phyloP scores from a whole-genome alignment of 2,888 invertebrate species.

The Acanthosoma haemorrhoidale region DNA sequence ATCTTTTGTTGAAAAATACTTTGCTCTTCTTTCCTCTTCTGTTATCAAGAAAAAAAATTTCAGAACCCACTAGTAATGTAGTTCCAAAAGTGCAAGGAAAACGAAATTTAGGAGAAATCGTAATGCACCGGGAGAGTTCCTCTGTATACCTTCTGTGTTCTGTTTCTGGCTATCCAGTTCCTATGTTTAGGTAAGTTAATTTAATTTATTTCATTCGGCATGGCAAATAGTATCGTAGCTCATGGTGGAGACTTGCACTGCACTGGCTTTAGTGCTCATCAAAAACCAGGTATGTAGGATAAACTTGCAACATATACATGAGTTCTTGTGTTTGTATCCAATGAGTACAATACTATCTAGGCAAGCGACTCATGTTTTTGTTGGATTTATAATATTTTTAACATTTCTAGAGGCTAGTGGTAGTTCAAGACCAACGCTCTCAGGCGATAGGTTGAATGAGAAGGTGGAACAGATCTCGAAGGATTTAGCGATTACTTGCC shows the following conservation, averaged over 20 bases:
- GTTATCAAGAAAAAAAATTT: conserved; percentile 44
- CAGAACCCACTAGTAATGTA: conserved; percentile 65
- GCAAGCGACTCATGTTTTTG: background rate
- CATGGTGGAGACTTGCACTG: background rate
- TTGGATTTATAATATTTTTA: background rate
- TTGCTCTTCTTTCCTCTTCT: background rate
- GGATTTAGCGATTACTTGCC: no score
- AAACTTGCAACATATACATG: background rate
- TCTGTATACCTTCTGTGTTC: conserved; percentile 43
- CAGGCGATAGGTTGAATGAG: background rate
- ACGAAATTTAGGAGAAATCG: conserved; percentile 40
- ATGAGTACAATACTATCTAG: background rate
- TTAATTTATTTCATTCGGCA: background rate
- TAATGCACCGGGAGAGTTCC: conserved; percentile 35
- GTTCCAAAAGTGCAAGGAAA: conserved; percentile 49
- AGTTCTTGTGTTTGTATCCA: background rate
- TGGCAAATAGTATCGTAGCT: background rate
- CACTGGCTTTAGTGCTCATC: background rate
- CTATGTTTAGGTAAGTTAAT: conserved; percentile 53
- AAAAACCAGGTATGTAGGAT: background rate
- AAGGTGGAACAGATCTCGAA: no score
- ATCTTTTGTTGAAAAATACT: no score
- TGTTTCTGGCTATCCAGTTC: conserved; percentile 51
- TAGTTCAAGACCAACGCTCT: background rate
- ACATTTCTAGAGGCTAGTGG: background rate